Evolutionary conservation across 1,140 invertebrate species (phyloP).

Genomic region (Scaptomyza pallida): DNA sequence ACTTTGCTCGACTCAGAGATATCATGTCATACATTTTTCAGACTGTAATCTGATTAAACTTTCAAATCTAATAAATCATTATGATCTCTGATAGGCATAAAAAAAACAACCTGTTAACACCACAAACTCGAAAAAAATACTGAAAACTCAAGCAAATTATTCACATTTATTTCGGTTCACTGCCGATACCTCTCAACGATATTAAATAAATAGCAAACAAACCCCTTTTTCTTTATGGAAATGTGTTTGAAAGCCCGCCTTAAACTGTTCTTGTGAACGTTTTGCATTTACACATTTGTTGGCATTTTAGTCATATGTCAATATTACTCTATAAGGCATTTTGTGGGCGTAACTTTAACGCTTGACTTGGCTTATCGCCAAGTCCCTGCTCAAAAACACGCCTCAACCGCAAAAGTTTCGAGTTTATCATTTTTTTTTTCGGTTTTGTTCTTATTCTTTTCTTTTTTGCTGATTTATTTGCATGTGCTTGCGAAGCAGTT

Average conservation of each 20-base stretch:
- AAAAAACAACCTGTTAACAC: background rate
- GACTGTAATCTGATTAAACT: too few species aligned
- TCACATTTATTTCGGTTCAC: background rate
- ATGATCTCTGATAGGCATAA: too few species aligned
- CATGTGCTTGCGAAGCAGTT: conserved; percentile 63
- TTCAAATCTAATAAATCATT: too few species aligned
- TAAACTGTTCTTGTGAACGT: conserved; percentile 2
- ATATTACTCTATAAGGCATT: conserved; percentile 71
- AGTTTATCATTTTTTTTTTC: conserved; percentile 43
- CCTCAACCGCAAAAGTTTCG: conserved; percentile 25
- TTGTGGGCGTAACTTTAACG: conserved; percentile 66
- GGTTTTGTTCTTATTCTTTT: too few species aligned
- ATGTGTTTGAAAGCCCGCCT: conserved; percentile 32
- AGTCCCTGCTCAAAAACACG: conserved; percentile 30
- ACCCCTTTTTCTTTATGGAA: background rate
- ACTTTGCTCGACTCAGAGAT: too few species aligned
- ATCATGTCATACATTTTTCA: too few species aligned
- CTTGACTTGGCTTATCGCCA: conserved; percentile 52
- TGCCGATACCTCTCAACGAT: background rate
- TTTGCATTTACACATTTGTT: conserved; percentile 45
- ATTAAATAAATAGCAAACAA: background rate
- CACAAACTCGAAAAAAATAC: background rate
- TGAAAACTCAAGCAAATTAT: too few species aligned
- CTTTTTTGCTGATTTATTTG: conserved; percentile 71
- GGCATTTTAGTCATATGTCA: conserved; percentile 65